Percentiles rank a stretch among this genome's conserved stretches.
phyloP scores from a whole-genome alignment of 2,113 vertebrate species.

The Cryptomyrus ogoouensis region DNA sequence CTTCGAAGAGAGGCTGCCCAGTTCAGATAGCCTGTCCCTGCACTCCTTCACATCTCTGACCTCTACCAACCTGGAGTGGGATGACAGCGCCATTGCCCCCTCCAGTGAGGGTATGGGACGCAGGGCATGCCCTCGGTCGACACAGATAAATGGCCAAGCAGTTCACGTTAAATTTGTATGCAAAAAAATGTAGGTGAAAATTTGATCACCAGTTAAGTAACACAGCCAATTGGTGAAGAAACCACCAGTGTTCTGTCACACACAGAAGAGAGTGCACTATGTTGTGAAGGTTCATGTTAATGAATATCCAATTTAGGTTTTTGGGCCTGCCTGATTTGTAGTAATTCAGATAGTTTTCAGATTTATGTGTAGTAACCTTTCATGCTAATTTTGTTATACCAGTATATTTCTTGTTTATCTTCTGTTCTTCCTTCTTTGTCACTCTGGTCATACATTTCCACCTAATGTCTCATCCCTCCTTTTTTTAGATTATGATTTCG shows the following conservation, averaged over 20 bases:
- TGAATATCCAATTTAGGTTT: neutral
- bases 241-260: neutral
- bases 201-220: neutral
- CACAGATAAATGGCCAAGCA: neutral
- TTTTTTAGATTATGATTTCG: constrained; percentile 99
- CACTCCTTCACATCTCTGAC: constrained; percentile 95
- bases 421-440: constrained; percentile 1
- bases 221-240: neutral
- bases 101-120: constrained; percentile 85
- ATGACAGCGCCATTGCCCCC: constrained; percentile 93
- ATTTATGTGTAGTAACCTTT: constrained; percentile 23
- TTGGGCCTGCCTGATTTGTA: neutral
- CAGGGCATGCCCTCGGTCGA: constrained; percentile 69
- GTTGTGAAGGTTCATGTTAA: neutral
- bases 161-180: neutral
- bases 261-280: neutral
- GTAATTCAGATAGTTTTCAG: neutral
- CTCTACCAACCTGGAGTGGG: constrained; percentile 97
- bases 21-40: constrained; percentile 89
- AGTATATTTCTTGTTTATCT: constrained; percentile 9
- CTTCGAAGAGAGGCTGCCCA: constrained; percentile 90
- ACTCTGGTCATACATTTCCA: constrained; percentile 35
- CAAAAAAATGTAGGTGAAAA: neutral
- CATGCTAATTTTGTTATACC: constrained; percentile 21
- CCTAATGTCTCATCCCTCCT: constrained; percentile 83